A percentile compares a stretch with the other conserved stretches of the same genome.
Conservation (phyloP, 2,113 vertebrate species). For the Erythrocebus patas region DNA sequence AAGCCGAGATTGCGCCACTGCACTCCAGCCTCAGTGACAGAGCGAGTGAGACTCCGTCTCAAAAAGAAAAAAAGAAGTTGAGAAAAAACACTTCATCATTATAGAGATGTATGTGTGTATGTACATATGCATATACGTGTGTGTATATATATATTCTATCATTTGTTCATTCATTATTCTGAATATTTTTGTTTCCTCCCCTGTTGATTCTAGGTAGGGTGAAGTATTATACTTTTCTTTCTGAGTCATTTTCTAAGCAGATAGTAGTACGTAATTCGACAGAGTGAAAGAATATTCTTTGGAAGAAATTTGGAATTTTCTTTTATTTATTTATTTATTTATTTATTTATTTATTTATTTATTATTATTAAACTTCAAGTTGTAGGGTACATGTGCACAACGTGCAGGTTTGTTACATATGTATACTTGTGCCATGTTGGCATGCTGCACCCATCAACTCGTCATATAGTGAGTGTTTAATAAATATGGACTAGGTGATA, state of each 20-base stretch:
- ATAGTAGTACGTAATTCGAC: slow-evolving; percentile 27
- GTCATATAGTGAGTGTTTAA: background rate
- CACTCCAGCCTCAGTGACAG: too few relatives aligned
- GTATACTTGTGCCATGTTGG: too few relatives aligned
- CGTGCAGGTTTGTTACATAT: too few relatives aligned
- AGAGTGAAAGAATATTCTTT: slow-evolving; percentile 27
- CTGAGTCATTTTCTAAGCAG: background rate
- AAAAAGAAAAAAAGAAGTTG: too few relatives aligned
- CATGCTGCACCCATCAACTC: too few relatives aligned
- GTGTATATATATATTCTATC: background rate
- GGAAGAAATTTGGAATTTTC: slow-evolving; percentile 15
- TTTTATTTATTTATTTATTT: too few relatives aligned
- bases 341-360: too few relatives aligned
- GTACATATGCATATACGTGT: background rate
- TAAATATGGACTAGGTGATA: background rate
- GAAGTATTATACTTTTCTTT: slow-evolving; percentile 21
- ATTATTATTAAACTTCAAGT: too few relatives aligned
- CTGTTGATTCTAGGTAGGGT: background rate
- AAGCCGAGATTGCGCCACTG: too few relatives aligned
- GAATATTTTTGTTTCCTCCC: background rate
- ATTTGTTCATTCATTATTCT: background rate
- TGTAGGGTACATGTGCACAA: too few relatives aligned
- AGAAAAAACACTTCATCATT: background rate
- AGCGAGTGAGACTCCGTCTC: too few relatives aligned
- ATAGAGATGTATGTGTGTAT: background rate